A percentile compares a stretch with the other conserved stretches of the same genome.
Conservation (phyloP, 2,888 invertebrate species). For the Tanypteryx hageni region DNA sequence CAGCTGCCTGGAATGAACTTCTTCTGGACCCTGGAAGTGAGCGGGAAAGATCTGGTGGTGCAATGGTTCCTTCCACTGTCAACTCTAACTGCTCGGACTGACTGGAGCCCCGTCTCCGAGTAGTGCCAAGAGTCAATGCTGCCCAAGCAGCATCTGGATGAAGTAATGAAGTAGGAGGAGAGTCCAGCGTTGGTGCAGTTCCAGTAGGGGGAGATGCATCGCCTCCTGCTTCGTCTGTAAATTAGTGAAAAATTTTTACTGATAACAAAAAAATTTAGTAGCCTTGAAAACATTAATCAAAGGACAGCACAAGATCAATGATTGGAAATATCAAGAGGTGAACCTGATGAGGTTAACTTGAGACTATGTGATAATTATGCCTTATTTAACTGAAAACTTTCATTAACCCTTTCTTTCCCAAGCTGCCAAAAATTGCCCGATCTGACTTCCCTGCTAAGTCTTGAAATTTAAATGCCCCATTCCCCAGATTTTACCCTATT, state of each 20-base stretch:
- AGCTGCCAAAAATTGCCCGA: too few relatives aligned
- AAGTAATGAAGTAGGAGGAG: slow-evolving; percentile 72
- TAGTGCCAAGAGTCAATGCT: slow-evolving; percentile 74
- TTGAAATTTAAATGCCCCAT: too few relatives aligned
- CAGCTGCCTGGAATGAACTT: slow-evolving; percentile 87
- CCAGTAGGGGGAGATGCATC: slow-evolving; percentile 69
- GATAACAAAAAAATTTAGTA: too few relatives aligned
- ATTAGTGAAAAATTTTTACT: neutral
- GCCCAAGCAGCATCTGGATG: slow-evolving; percentile 92
- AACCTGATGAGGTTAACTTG: too few relatives aligned
- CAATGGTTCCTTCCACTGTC: slow-evolving; percentile 82
- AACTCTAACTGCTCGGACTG: slow-evolving; percentile 92
- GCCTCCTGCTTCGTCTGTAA: slow-evolving; percentile 75
- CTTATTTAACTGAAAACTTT: too few relatives aligned
- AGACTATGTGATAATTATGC: too few relatives aligned
- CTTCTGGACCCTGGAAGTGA: slow-evolving; percentile 90
- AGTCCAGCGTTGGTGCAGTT: slow-evolving; percentile 50
- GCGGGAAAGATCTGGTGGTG: slow-evolving; percentile 90
- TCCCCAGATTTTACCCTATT: too few relatives aligned
- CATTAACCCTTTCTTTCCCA: too few relatives aligned
- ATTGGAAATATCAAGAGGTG: too few relatives aligned
- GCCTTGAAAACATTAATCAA: too few relatives aligned
- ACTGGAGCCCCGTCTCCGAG: slow-evolving; percentile 90
- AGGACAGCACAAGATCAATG: too few relatives aligned
- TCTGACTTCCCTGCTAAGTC: too few relatives aligned